A percentile compares a stretch with the other conserved stretches of the same genome.
Evolutionary conservation across 1,140 invertebrate genomes (phyloP).

Genomic region (Meteorus sp.): DNA sequence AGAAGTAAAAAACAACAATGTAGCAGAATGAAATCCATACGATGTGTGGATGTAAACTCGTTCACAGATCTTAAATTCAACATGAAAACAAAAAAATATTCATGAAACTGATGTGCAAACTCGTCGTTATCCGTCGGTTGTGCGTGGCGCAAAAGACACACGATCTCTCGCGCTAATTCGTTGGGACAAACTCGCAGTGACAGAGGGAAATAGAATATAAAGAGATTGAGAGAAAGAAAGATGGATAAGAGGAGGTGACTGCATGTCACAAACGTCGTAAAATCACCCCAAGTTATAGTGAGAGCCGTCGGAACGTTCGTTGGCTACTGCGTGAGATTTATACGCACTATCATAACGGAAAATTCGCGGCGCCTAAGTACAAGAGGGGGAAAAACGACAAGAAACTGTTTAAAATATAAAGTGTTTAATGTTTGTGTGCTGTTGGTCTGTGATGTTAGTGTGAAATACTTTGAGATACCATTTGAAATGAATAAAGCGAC

Average conservation of each 20-base stretch:
- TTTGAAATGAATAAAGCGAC: conserved; percentile 22
- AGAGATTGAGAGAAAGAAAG: too few species aligned
- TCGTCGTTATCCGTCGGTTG: conserved; percentile 14
- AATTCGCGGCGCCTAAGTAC: conserved; percentile 8
- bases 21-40: neutral
- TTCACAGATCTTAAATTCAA: conserved; percentile 13
- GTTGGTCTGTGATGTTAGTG: too few species aligned
- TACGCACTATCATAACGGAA: conserved; percentile 13
- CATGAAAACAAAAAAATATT: too few species aligned
- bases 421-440: too few species aligned
- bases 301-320: conserved; percentile 19
- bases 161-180: conserved; percentile 13
- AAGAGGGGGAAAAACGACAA: neutral
- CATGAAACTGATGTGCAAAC: conserved; percentile 7
- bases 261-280: conserved; percentile 24
- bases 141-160: conserved; percentile 1
- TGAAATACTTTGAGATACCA: too few species aligned
- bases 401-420: neutral
- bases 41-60: conserved; percentile 4
- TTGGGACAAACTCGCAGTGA: conserved; percentile 19
- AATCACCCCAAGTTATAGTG: conserved; percentile 32
- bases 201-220: too few species aligned
- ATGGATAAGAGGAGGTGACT: neutral
- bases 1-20: neutral
- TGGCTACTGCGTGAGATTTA: conserved; percentile 28